Conservation (phyloP, 2,888 invertebrate genomes). For the Chrysina gloriosa region DNA sequence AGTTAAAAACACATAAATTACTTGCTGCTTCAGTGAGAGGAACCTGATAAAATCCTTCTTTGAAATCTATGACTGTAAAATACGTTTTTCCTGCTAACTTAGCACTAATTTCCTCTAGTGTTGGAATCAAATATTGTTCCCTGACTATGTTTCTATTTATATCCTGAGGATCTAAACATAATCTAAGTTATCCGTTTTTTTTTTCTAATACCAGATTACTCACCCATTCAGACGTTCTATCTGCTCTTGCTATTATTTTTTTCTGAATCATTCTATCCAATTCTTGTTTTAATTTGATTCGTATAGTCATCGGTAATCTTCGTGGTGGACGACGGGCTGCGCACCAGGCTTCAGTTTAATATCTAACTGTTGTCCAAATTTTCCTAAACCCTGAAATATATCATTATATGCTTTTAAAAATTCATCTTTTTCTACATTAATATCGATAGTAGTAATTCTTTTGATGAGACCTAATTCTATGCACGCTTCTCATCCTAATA, state of each 20-base stretch:
- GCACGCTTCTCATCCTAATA: not conserved
- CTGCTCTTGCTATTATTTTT: slow-evolving; percentile 45
- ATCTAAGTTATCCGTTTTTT: slow-evolving; percentile 44
- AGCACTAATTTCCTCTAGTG: slow-evolving; percentile 43
- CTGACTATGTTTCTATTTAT: slow-evolving; percentile 47
- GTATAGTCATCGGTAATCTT: slow-evolving; percentile 46
- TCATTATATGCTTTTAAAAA: not conserved
- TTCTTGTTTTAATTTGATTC: slow-evolving; percentile 44
- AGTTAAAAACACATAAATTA: slow-evolving; percentile 49
- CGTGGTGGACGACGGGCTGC: slow-evolving; percentile 43
- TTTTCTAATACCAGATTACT: slow-evolving; percentile 47
- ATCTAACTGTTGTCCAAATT: slow-evolving; percentile 38
- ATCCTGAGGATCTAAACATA: slow-evolving; percentile 47
- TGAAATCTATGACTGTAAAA: slow-evolving; percentile 46
- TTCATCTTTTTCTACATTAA: not conserved
- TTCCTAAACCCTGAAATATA: slow-evolving; percentile 36
- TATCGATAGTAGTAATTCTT: not conserved
- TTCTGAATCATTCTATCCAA: slow-evolving; percentile 42
- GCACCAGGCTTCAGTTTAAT: slow-evolving; percentile 45
- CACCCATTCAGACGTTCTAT: too few species aligned
- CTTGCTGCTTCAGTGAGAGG: slow-evolving; percentile 45
- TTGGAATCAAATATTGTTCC: slow-evolving; percentile 41
- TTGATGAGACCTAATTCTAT: not conserved
- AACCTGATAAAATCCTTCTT: slow-evolving; percentile 50
- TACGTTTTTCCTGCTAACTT: slow-evolving; percentile 35